A percentile compares a stretch with the other conserved stretches of the same genome.
Conservation (phyloP, 2,797 vertebrate genomes). For the Delichon dasypus region DNA sequence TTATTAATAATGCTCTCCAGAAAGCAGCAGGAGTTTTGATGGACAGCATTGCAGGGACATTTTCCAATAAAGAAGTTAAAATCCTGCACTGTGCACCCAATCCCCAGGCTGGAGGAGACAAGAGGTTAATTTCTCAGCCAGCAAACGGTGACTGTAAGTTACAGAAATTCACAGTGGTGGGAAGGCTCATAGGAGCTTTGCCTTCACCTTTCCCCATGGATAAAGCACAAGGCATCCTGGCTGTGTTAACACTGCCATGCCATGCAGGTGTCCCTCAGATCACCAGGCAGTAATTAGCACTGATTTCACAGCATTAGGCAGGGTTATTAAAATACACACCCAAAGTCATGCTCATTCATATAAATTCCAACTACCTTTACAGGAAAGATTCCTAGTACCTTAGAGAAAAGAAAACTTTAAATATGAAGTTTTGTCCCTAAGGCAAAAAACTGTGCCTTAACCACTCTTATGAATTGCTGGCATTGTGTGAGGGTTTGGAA, state of each 20-base stretch:
- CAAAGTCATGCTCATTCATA: background rate
- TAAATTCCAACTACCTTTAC: background rate
- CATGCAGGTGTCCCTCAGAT: background rate
- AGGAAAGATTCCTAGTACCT: background rate
- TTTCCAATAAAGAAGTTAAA: conserved; percentile 18
- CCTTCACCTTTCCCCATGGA: conserved; percentile 19
- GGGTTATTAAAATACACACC: background rate
- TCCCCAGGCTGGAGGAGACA: background rate
- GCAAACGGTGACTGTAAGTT: background rate
- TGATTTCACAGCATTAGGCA: background rate
- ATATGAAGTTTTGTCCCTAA: background rate
- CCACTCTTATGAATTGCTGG: background rate
- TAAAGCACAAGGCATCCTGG: background rate
- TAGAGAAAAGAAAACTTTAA: background rate
- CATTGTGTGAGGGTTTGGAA: background rate
- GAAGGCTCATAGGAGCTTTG: background rate
- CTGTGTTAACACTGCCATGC: background rate
- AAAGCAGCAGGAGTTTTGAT: conserved; percentile 5
- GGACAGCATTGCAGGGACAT: conserved; percentile 16
- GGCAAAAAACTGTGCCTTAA: background rate
- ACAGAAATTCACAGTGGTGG: background rate
- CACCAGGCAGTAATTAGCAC: background rate
- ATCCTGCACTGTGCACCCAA: background rate
- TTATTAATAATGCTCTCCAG: conserved; percentile 35
- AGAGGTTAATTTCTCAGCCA: conserved; percentile 38